phyloP scores from a whole-genome alignment of 2,797 vertebrate species.

The Rhabdophis nuchalis region DNA sequence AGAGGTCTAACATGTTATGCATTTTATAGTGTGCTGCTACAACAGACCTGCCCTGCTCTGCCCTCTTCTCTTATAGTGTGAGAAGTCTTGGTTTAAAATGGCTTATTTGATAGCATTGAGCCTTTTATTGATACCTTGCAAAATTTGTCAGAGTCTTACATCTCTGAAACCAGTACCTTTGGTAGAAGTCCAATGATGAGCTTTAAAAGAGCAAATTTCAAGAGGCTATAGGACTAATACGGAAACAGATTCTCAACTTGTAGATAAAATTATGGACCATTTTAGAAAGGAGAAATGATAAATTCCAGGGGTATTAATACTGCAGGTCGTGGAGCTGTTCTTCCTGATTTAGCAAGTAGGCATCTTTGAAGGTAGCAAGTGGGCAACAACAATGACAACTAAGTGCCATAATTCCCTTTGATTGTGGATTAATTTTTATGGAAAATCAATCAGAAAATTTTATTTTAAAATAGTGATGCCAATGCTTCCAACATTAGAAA shows the following conservation, averaged over 20 bases:
- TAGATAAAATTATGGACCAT: not conserved
- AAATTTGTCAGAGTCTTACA: not conserved
- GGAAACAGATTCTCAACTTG: not conserved
- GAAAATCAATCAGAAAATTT: not conserved
- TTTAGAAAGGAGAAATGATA: not conserved
- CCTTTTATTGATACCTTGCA: not conserved
- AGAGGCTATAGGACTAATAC: not conserved
- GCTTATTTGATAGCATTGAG: not conserved
- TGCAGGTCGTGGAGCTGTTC: not conserved
- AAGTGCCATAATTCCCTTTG: not conserved
- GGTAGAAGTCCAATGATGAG: not conserved
- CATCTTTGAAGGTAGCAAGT: not conserved
- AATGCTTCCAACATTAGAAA: not conserved
- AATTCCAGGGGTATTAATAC: not conserved
- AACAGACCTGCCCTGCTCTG: not conserved
- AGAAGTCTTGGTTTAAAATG: not conserved
- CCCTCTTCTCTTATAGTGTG: not conserved
- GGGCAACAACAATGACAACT: not conserved
- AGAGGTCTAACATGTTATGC: not conserved
- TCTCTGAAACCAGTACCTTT: not conserved
- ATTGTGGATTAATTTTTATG: not conserved
- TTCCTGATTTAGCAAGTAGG: not conserved
- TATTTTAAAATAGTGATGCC: not conserved
- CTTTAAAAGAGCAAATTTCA: not conserved
- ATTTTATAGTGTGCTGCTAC: not conserved